Evolutionary conservation across 2,888 invertebrate species (phyloP).

Genomic region (Amiota minor): DNA sequence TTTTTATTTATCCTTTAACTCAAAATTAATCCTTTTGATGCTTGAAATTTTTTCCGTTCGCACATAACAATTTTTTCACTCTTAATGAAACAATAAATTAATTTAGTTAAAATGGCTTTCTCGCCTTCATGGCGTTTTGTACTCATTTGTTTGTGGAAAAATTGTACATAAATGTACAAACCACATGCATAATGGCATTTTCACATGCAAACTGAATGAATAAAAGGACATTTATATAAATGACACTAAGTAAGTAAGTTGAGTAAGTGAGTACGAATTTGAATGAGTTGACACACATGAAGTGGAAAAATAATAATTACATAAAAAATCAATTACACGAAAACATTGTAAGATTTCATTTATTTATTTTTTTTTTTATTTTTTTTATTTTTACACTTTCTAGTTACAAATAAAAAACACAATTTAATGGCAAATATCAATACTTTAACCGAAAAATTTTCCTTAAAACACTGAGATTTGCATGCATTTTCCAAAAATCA

Average conservation of each 20-base stretch:
- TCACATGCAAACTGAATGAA: neutral
- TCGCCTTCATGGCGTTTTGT: neutral
- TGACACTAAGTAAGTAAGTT: neutral
- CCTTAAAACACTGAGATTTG: neutral
- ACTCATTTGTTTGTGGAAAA: neutral
- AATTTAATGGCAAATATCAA: neutral
- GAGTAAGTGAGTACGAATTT: neutral
- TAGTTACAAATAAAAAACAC: neutral
- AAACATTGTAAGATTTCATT: neutral
- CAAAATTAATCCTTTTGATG: no score
- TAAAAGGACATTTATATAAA: conserved; percentile 7
- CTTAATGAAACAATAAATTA: conserved; percentile 18
- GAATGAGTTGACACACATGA: neutral
- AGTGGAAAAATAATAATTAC: neutral
- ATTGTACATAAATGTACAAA: neutral
- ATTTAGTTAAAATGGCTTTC: neutral
- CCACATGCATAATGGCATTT: conserved; percentile 6
- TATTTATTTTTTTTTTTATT: no score
- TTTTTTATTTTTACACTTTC: neutral
- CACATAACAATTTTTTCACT: neutral
- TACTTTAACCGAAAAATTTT: neutral
- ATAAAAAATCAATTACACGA: conserved; percentile 7
- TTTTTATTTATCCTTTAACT: no score
- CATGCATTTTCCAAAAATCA: neutral
- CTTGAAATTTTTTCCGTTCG: no score